Evolutionary conservation across 2,113 vertebrate genomes (phyloP).

Genomic region (Mastomys natalensis): DNA sequence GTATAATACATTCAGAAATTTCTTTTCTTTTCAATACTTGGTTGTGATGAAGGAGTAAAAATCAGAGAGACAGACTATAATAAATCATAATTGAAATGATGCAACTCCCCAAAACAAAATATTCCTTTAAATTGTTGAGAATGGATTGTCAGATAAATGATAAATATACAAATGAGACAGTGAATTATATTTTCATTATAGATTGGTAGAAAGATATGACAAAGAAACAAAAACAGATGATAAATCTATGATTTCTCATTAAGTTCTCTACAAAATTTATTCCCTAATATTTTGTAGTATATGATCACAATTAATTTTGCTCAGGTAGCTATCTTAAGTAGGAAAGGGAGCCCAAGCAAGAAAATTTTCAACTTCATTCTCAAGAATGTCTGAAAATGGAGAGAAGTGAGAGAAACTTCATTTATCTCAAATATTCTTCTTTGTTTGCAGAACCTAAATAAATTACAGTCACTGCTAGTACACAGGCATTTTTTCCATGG

Average conservation of each 20-base stretch:
- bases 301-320: not conserved
- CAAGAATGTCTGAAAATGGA: not conserved
- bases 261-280: not conserved
- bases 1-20: not conserved
- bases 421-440: not conserved
- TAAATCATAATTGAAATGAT: not conserved
- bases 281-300: not conserved
- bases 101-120: not conserved
- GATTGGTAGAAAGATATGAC: not conserved
- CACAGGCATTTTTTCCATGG: not conserved
- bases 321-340: conserved; percentile 24
- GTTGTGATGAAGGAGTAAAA: not conserved
- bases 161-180: not conserved
- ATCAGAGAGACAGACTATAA: not conserved
- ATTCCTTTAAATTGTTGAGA: not conserved
- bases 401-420: not conserved
- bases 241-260: not conserved
- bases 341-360: not conserved
- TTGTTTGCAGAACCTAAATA: not conserved
- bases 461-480: not conserved
- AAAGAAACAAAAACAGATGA: not conserved
- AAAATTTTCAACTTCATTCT: not conserved
- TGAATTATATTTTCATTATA: not conserved
- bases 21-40: not conserved
- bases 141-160: not conserved